A percentile compares a stretch with the other conserved stretches of the same genome.
phyloP scores from a whole-genome alignment of 2,797 vertebrate genomes.

The Pangasius macronema region DNA sequence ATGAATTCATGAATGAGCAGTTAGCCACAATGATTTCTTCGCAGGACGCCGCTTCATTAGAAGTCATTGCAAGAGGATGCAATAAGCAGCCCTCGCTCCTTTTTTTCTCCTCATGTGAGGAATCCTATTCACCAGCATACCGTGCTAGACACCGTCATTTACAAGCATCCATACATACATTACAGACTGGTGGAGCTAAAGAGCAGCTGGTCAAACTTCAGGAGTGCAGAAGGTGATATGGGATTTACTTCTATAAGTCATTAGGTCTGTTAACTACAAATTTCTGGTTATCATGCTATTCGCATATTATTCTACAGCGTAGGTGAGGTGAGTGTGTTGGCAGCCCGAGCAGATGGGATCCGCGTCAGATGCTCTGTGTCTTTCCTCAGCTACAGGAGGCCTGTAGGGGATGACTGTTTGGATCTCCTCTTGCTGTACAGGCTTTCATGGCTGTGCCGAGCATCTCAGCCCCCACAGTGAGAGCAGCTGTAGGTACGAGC shows the following conservation, averaged over 20 bases:
- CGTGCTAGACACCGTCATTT: conserved; percentile 14
- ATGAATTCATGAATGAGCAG: conserved; percentile 56
- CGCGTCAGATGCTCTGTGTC: conserved; percentile 33
- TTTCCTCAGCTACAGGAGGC: conserved; percentile 16
- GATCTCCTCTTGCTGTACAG: conserved; percentile 10
- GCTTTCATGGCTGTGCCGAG: conserved; percentile 14
- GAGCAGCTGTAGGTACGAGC: conserved; percentile 24
- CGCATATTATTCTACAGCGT: neutral
- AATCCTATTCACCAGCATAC: conserved; percentile 29
- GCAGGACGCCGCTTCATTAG: conserved; percentile 40
- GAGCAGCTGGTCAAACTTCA: conserved; percentile 18
- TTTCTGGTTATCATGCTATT: conserved; percentile 2
- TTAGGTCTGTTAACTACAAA: neutral
- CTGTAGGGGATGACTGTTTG: conserved; percentile 24
- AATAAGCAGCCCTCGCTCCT: conserved; percentile 25
- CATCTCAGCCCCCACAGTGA: conserved; percentile 9
- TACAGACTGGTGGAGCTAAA: neutral
- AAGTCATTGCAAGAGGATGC: conserved; percentile 36
- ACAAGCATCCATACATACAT: conserved; percentile 32
- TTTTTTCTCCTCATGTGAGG: conserved; percentile 9
- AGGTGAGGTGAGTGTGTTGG: conserved; percentile 1
- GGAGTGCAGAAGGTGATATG: neutral
- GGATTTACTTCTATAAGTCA: neutral
- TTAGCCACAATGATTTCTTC: conserved; percentile 54
- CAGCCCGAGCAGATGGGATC: conserved; percentile 36